Conservation (phyloP, 2,888 invertebrate genomes). For the Gryllus longicercus region DNA sequence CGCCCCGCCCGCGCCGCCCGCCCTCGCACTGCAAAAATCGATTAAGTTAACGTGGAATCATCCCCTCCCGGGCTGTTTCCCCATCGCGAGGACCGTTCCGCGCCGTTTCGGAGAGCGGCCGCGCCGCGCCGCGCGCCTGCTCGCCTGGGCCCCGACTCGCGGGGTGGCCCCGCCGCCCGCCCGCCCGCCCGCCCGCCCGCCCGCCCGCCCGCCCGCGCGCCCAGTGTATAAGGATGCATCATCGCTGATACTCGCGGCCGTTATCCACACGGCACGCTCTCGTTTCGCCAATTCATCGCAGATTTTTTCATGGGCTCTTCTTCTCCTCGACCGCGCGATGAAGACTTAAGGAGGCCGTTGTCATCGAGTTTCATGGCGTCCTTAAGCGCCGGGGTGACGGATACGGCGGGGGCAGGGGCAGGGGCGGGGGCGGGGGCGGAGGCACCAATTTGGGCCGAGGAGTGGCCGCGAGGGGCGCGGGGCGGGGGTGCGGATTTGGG, state of each 20-base stretch:
- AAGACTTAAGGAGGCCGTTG: conserved; percentile 10
- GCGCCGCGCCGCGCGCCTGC: neutral
- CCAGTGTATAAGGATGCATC: neutral
- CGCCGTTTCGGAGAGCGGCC: neutral
- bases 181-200: neutral
- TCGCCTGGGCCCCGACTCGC: no score
- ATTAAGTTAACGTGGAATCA: conserved; percentile 17
- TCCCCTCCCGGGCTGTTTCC: conserved; percentile 17
- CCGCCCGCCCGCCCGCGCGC: neutral
- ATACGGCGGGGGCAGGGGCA: conserved; percentile 25
- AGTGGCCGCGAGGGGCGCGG: conserved; percentile 21
- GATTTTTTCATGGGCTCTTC: neutral
- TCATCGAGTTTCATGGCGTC: conserved; percentile 6
- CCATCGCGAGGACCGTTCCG: conserved; percentile 5
- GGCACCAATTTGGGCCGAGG: neutral
- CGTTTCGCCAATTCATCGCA: conserved; percentile 17
- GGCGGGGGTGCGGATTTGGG: neutral
- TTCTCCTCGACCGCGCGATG: neutral
- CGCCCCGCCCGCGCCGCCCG: neutral
- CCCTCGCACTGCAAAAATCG: neutral
- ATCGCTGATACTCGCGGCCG: neutral
- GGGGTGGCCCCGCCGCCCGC: neutral
- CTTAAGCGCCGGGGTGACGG: conserved; percentile 26
- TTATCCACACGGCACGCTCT: neutral
- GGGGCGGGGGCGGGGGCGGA: neutral